Conservation (phyloP, 2,113 vertebrate genomes). For the Struthio camelus region DNA sequence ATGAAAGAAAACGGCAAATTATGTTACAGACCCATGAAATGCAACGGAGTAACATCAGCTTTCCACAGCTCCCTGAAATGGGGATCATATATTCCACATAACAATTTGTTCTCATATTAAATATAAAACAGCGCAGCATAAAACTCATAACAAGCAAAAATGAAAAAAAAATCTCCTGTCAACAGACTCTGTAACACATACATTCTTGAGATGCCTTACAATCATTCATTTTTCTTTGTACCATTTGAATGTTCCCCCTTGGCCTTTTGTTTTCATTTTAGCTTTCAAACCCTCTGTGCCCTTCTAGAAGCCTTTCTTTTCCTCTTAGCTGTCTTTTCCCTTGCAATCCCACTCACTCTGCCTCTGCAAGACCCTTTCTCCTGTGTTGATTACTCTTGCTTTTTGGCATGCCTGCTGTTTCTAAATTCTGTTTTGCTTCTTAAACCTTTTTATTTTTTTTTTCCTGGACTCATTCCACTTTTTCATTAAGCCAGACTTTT, state of each 20-base stretch:
- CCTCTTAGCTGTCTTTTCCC: background rate
- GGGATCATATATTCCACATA: background rate
- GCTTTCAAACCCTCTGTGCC: conserved; percentile 33
- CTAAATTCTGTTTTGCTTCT: conserved; percentile 9
- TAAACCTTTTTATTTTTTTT: background rate
- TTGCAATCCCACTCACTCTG: background rate
- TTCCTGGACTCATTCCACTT: background rate
- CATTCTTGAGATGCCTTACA: conserved; percentile 48
- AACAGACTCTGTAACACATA: background rate
- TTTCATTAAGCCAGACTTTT: conserved; percentile 6
- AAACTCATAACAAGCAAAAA: conserved; percentile 51
- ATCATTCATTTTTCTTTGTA: conserved; percentile 50
- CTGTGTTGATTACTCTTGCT: background rate
- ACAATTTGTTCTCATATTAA: background rate
- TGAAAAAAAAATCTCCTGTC: background rate
- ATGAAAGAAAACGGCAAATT: background rate
- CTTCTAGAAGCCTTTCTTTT: background rate
- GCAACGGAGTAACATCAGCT: background rate
- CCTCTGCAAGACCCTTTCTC: conserved; percentile 18
- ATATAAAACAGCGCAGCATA: background rate
- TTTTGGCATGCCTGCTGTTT: background rate
- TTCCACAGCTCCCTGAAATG: background rate
- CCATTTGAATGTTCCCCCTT: conserved; percentile 45
- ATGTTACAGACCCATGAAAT: background rate
- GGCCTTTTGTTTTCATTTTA: conserved; percentile 56